These are phyloP conservation scores for Muscidifurax raptorellus DNA, from an alignment of 1,140 invertebrate genomes.

Conservation along the genomic window DNA sequence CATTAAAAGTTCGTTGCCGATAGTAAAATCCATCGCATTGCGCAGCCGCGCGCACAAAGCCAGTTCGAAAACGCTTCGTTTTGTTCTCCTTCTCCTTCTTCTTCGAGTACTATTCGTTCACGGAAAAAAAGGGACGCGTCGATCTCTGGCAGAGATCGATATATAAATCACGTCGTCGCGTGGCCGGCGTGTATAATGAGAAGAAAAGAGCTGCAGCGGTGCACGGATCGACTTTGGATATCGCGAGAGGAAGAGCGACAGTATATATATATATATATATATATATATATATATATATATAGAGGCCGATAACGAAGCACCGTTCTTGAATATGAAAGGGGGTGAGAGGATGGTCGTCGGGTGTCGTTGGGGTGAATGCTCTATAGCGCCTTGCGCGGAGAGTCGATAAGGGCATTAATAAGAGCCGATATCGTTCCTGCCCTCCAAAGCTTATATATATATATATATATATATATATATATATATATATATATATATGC, in stretches of 20 bases:
- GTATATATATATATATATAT: too few species aligned
- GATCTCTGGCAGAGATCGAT: neutral
- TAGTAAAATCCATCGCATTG: neutral
- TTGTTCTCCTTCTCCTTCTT: neutral
- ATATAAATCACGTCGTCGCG: neutral
- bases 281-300: too few species aligned
- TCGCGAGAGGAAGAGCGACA: too few species aligned
- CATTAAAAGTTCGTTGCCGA: neutral
- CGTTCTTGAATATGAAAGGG: neutral
- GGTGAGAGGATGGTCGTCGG: neutral
- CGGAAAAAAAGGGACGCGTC: neutral
- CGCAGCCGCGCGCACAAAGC: neutral
- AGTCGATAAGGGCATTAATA: conserved; percentile 1
- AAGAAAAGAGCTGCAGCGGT: neutral
- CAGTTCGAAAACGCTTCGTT: neutral
- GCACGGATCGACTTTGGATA: neutral
- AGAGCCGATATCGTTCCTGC: neutral
- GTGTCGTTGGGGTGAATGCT: too few species aligned
- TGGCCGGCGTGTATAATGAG: neutral
- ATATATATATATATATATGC: neutral
- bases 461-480: neutral
- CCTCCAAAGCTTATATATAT: neutral
- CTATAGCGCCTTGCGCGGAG: too few species aligned
- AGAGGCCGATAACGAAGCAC: neutral
- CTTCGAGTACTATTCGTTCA: neutral